A percentile compares a stretch with the other conserved stretches of the same genome.
Conservation (phyloP, 2,113 vertebrate genomes). For the Limanda limanda region DNA sequence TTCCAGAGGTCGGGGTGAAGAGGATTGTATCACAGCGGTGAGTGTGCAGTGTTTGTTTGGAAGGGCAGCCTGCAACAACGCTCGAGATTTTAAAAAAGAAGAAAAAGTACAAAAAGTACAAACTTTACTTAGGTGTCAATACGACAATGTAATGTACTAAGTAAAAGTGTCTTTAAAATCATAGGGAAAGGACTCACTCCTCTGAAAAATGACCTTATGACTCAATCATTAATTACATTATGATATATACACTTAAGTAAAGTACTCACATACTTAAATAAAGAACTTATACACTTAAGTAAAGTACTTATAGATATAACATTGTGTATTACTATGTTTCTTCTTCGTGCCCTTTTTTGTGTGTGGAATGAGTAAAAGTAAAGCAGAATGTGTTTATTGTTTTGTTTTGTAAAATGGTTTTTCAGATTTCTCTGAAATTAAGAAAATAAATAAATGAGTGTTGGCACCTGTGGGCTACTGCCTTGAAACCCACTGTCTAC, state of each 20-base stretch:
- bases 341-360: no score
- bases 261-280: no score
- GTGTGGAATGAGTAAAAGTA: no score
- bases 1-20: conserved; percentile 56
- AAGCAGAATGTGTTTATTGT: not conserved
- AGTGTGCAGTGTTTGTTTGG: conserved; percentile 12
- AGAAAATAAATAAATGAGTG: not conserved
- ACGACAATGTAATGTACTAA: no score
- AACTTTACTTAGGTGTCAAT: not conserved
- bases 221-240: no score
- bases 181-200: no score
- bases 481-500: conserved; percentile 17
- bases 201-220: no score
- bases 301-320: no score
- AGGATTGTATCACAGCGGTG: conserved; percentile 18
- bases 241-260: no score
- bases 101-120: not conserved
- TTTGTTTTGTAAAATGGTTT: not conserved
- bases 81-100: not conserved
- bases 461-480: not conserved
- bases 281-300: no score
- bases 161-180: no score
- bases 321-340: no score
- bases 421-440: not conserved
- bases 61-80: not conserved